A percentile compares a stretch with the other conserved stretches of the same genome.
Conservation (phyloP, 2,113 vertebrate species). For the Limnothrissa miodon region DNA sequence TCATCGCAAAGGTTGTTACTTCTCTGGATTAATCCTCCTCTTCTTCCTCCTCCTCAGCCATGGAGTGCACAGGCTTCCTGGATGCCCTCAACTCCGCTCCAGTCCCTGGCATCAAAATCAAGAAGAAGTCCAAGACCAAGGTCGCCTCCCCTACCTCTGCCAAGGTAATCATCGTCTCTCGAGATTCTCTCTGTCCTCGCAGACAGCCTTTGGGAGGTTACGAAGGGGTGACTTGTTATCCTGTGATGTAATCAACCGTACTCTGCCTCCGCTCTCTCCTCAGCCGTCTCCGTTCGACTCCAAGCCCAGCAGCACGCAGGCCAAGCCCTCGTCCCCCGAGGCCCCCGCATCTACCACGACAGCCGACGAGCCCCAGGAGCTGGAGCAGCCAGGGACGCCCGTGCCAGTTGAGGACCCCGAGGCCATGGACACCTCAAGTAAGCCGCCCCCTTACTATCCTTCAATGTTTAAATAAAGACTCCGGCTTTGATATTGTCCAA, state of each 20-base stretch:
- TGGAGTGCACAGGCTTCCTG: conserved; percentile 90
- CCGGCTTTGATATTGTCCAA: too few species aligned
- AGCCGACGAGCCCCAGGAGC: conserved; percentile 75
- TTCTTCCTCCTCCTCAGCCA: conserved; percentile 67
- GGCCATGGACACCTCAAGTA: conserved; percentile 67
- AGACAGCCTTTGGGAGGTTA: neutral
- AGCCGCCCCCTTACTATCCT: neutral
- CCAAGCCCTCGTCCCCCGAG: conserved; percentile 84
- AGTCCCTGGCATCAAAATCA: conserved; percentile 91
- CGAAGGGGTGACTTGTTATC: neutral
- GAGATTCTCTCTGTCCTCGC: neutral
- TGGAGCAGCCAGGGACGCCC: conserved; percentile 85
- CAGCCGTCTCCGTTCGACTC: conserved; percentile 85
- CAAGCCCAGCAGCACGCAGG: conserved; percentile 63
- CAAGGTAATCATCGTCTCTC: conserved; percentile 73
- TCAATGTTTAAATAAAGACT: too few species aligned
- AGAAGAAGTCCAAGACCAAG: conserved; percentile 88
- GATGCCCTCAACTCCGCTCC: conserved; percentile 95
- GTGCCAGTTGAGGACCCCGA: conserved; percentile 85
- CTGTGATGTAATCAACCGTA: neutral
- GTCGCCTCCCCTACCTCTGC: conserved; percentile 83
- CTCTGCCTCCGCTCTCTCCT: neutral
- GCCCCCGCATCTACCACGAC: conserved; percentile 49
- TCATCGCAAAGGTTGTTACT: neutral
- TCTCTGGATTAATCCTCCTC: neutral